phyloP scores from a whole-genome alignment of 1,140 invertebrate genomes.

The Ooceraea biroi region DNA sequence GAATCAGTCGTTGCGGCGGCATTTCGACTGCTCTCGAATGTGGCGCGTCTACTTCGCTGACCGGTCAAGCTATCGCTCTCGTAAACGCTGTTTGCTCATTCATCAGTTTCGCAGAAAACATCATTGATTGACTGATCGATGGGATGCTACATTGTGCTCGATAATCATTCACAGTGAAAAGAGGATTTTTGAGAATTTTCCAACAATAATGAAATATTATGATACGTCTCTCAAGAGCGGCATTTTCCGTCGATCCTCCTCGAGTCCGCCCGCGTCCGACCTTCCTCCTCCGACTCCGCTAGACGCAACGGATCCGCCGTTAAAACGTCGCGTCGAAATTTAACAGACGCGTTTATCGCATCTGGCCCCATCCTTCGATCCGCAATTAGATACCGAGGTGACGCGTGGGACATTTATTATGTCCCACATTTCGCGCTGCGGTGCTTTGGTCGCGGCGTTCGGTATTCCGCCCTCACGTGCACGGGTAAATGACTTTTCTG shows the following conservation, averaged over 20 bases:
- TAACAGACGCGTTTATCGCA: conserved; percentile 20
- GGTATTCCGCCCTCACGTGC: background rate
- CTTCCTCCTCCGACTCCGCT: too few species aligned
- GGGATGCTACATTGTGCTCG: conserved; percentile 23
- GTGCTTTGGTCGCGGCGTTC: background rate
- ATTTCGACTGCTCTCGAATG: too few species aligned
- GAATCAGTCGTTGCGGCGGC: too few species aligned
- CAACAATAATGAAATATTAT: too few species aligned
- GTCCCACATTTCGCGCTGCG: background rate
- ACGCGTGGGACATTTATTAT: background rate
- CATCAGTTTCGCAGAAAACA: conserved; percentile 28
- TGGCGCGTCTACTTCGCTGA: too few species aligned
- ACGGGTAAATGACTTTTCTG: background rate
- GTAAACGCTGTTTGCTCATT: too few species aligned
- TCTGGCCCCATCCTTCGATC: conserved; percentile 16
- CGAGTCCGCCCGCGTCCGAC: background rate
- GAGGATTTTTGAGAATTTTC: too few species aligned
- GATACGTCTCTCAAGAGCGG: too few species aligned
- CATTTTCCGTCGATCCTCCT: background rate
- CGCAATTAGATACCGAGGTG: conserved; percentile 21
- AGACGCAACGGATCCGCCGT: background rate
- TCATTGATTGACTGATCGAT: conserved; percentile 6
- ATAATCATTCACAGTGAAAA: too few species aligned
- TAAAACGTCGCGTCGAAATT: conserved; percentile 13
- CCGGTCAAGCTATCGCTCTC: too few species aligned